phyloP scores from a whole-genome alignment of 2,888 invertebrate genomes.

The Lasioglossum figueresi region DNA sequence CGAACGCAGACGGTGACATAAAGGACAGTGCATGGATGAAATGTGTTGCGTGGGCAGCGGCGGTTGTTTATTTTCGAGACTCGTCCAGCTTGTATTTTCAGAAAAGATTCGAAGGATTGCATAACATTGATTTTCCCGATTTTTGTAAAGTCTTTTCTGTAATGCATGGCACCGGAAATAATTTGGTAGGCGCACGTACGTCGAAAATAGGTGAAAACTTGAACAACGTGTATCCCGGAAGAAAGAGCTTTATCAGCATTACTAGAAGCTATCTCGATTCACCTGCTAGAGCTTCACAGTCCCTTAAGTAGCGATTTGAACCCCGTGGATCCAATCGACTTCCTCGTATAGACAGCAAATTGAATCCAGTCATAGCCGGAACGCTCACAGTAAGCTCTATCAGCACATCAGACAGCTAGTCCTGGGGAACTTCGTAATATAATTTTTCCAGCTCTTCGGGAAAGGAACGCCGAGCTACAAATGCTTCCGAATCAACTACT shows the following conservation, averaged over 20 bases:
- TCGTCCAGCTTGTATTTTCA: conserved; percentile 17
- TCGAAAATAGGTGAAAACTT: background rate
- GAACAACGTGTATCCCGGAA: background rate
- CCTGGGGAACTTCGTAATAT: background rate
- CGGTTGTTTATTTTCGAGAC: conserved; percentile 15
- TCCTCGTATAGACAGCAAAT: conserved; percentile 16
- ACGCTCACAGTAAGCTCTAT: conserved; percentile 13
- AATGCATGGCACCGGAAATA: background rate
- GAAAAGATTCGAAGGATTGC: background rate
- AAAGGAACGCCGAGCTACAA: conserved; percentile 6
- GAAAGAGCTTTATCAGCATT: conserved; percentile 1
- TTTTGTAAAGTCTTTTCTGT: background rate
- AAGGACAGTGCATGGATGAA: conserved; percentile 26
- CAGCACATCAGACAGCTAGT: conserved; percentile 12
- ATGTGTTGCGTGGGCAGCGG: conserved; percentile 22
- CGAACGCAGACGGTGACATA: conserved; percentile 35
- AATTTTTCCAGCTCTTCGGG: conserved; percentile 14
- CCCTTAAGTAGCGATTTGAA: conserved; percentile 10
- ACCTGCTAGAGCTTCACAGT: background rate
- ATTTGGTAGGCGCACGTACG: background rate
- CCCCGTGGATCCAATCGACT: conserved; percentile 9
- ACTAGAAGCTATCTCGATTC: background rate
- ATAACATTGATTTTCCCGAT: too few relatives aligned
- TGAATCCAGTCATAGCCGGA: conserved; percentile 7
- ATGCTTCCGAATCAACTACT: background rate